Conservation (phyloP, 2,113 vertebrate species). For the Garra rufa region DNA sequence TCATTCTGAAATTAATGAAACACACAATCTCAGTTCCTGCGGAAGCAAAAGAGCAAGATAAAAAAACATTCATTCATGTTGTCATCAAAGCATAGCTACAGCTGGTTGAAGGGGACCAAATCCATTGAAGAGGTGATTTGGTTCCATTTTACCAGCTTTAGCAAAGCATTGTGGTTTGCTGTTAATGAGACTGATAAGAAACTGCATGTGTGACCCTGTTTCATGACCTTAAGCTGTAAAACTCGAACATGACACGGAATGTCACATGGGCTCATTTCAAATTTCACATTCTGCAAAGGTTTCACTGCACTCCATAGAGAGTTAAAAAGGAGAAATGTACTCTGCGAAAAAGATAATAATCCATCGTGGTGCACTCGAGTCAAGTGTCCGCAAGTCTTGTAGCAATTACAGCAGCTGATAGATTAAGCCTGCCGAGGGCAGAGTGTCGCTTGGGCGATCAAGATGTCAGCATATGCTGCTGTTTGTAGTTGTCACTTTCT, state of each 20-base stretch:
- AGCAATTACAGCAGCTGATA: conserved; percentile 78
- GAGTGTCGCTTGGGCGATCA: conserved; percentile 65
- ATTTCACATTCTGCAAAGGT: neutral
- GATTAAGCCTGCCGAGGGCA: conserved; percentile 72
- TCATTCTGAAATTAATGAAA: neutral
- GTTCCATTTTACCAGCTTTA: conserved; percentile 99
- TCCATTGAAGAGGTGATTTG: conserved; percentile 99
- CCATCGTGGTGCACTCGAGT: conserved; percentile 75
- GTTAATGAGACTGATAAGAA: neutral
- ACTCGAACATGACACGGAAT: neutral
- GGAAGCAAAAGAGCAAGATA: conserved; percentile 11
- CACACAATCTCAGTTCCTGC: neutral
- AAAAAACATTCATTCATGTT: conserved; percentile 8
- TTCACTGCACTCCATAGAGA: conserved; percentile 54
- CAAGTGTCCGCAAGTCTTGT: conserved; percentile 77
- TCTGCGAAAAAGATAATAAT: conserved; percentile 76
- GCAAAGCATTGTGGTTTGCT: conserved; percentile 89
- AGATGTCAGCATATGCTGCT: conserved; percentile 63
- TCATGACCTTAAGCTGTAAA: neutral
- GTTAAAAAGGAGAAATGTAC: conserved; percentile 62
- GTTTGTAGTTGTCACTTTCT: conserved; percentile 51
- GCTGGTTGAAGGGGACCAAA: conserved; percentile 99
- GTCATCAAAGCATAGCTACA: conserved; percentile 99
- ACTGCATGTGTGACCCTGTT: neutral
- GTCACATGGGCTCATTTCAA: neutral